Conservation (phyloP, 2,888 invertebrate species). For the Bursaphelenchus okinawaensis region DNA sequence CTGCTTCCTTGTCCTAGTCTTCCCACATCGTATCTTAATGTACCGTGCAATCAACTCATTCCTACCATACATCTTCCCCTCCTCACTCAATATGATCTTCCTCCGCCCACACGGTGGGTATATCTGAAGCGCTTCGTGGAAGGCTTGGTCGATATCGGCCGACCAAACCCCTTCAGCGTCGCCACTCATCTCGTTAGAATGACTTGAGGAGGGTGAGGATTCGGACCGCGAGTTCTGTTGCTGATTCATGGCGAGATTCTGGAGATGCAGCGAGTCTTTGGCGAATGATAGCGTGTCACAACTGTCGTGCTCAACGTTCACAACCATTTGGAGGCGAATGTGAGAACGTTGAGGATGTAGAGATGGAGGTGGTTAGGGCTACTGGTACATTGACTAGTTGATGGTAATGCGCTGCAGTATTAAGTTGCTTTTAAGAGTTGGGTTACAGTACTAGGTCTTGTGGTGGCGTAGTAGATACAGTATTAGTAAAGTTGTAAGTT, state of each 20-base stretch:
- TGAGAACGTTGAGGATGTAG: neutral
- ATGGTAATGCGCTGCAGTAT: too few relatives aligned
- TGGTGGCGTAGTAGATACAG: too few relatives aligned
- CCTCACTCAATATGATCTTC: constrained; percentile 98
- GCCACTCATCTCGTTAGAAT: constrained; percentile 15
- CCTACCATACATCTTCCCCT: constrained; percentile 84
- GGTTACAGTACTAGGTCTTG: too few relatives aligned
- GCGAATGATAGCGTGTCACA: neutral
- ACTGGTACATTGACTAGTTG: too few relatives aligned
- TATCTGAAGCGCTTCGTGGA: constrained; percentile 98
- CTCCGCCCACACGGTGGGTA: constrained; percentile 98
- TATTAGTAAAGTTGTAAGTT: too few relatives aligned
- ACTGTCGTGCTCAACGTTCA: neutral
- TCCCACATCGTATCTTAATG: constrained; percentile 97
- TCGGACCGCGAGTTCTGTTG: neutral
- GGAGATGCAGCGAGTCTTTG: neutral
- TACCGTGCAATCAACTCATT: constrained; percentile 99
- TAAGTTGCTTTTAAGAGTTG: too few relatives aligned
- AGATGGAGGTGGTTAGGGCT: neutral
- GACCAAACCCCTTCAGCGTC: constrained; percentile 99
- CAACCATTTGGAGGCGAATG: neutral
- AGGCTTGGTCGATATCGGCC: constrained; percentile 93
- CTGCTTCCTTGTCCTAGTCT: constrained; percentile 97
- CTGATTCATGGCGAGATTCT: neutral
- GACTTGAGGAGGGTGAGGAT: constrained; percentile 29